Base-by-base conservation (phyloP, 2,888 invertebrate species). In the Strigamia maritima region DNA sequence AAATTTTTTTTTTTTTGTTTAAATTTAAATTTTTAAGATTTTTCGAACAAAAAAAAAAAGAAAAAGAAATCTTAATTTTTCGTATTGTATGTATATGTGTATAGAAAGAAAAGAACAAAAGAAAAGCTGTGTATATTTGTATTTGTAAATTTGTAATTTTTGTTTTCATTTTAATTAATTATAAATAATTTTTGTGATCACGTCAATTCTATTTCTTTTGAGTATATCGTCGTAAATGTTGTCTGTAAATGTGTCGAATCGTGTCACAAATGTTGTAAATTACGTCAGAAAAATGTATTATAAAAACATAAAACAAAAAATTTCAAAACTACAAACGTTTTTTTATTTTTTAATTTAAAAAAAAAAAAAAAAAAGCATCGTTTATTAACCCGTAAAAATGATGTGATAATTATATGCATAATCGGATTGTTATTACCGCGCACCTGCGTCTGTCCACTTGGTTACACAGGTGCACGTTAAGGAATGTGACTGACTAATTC, bases 81-180 rank as follows among this genome's bases (percentile, higher is more conserved):
- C 14, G n/a, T 49, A 16, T 14, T 65, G 16, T 60, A 60, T 65
- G 65, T 65, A 65, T 65, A 65, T 65, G 65, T 65, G 65, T 65
- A 65, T 65, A 65, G 28, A 65, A 65, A 28, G 28, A 26, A 10
- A 65, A 16, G 10, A 38, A 38, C 7, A 12, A 60, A 60, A 65
- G 14, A 16, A 26, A 12, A 65, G 16, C 26, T 65, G 24, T 65
- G 65, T 65, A 65, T 65, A 65, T 65, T 65, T 65, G 65, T 65
- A 65, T 26, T n/a, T 65, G 65, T 65, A 65, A 65, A 65, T 65
- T 65, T 65, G 65, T 65, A 65, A 65, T 65, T 65, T 65, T 65
- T 7, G 31, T 65, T 65, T 65, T 10, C 49, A 44, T 60, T 60
- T 54, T 19, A 60, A 60, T 22, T 28, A n/a, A n/a, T 3, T 24